Conservation (phyloP, 2,888 invertebrate species). For the Diploptera punctata region DNA sequence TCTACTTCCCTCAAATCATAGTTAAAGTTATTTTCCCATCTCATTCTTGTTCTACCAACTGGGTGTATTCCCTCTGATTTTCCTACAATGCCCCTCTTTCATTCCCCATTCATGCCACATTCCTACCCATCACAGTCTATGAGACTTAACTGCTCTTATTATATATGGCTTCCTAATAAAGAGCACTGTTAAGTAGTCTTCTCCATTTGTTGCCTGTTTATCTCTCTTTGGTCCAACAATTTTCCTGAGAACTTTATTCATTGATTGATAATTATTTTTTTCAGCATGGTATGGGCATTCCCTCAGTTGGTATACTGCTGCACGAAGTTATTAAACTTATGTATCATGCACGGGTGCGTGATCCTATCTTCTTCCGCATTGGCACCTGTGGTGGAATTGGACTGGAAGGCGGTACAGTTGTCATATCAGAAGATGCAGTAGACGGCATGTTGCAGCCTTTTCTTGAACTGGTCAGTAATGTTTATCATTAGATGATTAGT, state of each 20-base stretch:
- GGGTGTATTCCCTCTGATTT: too few species aligned
- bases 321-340: conserved; percentile 97
- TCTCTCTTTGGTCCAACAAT: too few species aligned
- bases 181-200: neutral
- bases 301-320: conserved; percentile 93
- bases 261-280: conserved; percentile 46
- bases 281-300: conserved; percentile 98
- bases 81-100: too few species aligned
- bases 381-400: conserved; percentile 94
- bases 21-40: too few species aligned
- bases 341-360: conserved; percentile 87
- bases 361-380: conserved; percentile 92
- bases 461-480: conserved; percentile 84
- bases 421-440: conserved; percentile 91
- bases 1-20: too few species aligned
- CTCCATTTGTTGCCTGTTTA: too few species aligned
- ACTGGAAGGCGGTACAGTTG: conserved; percentile 90
- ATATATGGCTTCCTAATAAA: neutral
- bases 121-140: too few species aligned
- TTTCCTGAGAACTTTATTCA: conserved; percentile 15
- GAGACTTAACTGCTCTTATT: too few species aligned
- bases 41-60: too few species aligned
- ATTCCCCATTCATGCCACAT: too few species aligned
- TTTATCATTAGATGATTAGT: too few species aligned
- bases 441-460: conserved; percentile 84